Evolutionary conservation across 2,113 vertebrate species (phyloP).

Genomic region (Desmodus rotundus): DNA sequence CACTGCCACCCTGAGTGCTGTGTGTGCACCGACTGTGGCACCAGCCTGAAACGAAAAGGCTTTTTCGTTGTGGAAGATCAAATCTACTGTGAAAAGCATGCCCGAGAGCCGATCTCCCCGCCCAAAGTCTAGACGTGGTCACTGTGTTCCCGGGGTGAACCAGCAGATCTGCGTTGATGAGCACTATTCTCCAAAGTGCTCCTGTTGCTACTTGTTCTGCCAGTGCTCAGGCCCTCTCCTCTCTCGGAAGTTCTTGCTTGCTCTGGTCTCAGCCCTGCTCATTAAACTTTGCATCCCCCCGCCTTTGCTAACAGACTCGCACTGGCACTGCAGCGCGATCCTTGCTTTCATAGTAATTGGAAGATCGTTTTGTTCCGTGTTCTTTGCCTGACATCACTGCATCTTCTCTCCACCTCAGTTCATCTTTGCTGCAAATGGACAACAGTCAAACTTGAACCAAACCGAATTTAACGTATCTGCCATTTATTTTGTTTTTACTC

Average conservation of each 20-base stretch:
- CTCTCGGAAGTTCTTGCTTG: not conserved
- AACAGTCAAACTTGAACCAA: not conserved
- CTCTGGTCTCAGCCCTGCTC: not conserved
- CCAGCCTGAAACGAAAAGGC: conserved; percentile 95
- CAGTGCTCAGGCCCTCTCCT: not conserved
- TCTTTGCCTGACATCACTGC: not conserved
- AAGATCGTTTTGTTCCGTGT: not conserved
- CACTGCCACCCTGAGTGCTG: conserved; percentile 94
- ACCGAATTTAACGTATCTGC: not conserved
- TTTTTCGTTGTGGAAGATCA: conserved; percentile 95
- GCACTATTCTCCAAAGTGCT: not conserved
- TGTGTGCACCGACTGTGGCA: conserved; percentile 88
- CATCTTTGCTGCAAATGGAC: conserved; percentile 33
- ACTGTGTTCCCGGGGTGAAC: conserved; percentile 92
- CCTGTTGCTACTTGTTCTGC: not conserved
- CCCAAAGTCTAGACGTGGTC: conserved; percentile 95
- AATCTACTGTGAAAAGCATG: conserved; percentile 94
- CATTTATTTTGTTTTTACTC: conserved; percentile 19
- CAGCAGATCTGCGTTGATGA: not conserved
- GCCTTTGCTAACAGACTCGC: not conserved
- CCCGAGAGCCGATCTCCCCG: conserved; percentile 84
- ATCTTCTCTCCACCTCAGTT: not conserved
- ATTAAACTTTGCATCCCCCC: not conserved
- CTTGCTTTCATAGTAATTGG: not conserved
- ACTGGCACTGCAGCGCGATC: not conserved